A percentile compares a stretch with the other conserved stretches of the same genome.
Conservation (phyloP, 30 jellyfish, hydroid and myxozoan species). For the Nemopilema nomurai region DNA sequence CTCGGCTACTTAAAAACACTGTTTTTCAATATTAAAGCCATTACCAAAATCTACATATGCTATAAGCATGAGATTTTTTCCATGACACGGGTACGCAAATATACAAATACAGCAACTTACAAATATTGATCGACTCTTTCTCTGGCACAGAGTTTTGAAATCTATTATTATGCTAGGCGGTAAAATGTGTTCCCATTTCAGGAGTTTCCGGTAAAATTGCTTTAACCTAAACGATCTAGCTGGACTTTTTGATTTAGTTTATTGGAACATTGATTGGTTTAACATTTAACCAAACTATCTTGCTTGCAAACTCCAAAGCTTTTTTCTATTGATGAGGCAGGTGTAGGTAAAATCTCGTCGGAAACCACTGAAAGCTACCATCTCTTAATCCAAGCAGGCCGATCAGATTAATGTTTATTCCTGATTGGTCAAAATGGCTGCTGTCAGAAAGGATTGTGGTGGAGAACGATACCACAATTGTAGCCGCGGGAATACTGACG, state of each 20-base stretch:
- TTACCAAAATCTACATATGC: no score
- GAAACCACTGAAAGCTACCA: background rate
- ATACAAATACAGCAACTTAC: no score
- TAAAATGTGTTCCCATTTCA: no score
- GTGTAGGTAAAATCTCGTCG: background rate
- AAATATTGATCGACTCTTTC: no score
- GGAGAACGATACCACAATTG: background rate
- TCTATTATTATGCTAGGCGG: no score
- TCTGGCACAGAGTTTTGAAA: no score
- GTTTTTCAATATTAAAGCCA: no score
- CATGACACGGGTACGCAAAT: no score
- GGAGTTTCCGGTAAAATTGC: background rate
- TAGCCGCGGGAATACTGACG: background rate
- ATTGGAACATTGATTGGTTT: no score
- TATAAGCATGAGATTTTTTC: no score
- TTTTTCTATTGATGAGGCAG: background rate
- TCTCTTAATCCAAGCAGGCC: background rate
- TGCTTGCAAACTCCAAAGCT: background rate
- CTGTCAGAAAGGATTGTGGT: background rate
- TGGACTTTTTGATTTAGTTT: background rate
- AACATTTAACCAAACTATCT: no score
- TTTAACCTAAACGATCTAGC: background rate
- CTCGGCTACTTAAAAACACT: no score
- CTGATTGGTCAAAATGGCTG: background rate
- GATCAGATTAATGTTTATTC: background rate